Base-by-base conservation (phyloP, 2,113 vertebrate genomes). In the Podilymbus podiceps region DNA sequence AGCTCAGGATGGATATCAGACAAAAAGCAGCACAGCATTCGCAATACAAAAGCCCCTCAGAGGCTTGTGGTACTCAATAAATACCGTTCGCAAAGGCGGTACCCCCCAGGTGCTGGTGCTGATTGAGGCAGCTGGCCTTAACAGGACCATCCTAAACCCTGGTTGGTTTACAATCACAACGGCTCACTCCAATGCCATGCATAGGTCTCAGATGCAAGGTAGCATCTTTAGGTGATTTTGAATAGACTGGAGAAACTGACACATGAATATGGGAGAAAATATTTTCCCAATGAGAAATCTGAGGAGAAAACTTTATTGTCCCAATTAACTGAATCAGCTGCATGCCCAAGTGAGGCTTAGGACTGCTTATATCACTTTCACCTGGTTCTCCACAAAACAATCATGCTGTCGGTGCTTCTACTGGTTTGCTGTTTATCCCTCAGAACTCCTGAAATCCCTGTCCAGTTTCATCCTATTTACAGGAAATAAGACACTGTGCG, bases 21-120 rank as follows among this genome's bases (percentile, higher is more conserved):
- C 8, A 8, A 30, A 3, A 17, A 62, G 3, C 28, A 42, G 5
- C 14, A 13, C 35, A 1, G 0, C 6, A 16, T 2, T 30, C 4
- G 0, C n/a, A 49, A 15, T 0, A 18, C 17, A 19, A n/a, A 52
- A 46, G 0, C 0, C 0, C 0, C 0, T 0, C 0, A 8, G 0
- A 0, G 0, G 0, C 0, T 33, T 52, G 53, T 46, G 46, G 31
- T 58, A 55, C 83, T 55, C 60, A 35, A 28, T 74, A 91, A 91
- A 89, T 91, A 59, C 27, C 3, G 11, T 2, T 3, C 44, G 24
- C 21, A 38, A 35, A 20, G 33, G 17, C 6, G 6, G 7, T 22
- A 42, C 17, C 31, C n/a, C 25, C 25, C 58, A 85, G 28, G 40
- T 66, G 73, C 1, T 12, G 64, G 30, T 33, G 21, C 3, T 74